Evolutionary conservation across 1,140 invertebrate genomes (phyloP), one percentile per base, ranked within the genome.

Genomic region (Chironomus striatipennis): DNA sequence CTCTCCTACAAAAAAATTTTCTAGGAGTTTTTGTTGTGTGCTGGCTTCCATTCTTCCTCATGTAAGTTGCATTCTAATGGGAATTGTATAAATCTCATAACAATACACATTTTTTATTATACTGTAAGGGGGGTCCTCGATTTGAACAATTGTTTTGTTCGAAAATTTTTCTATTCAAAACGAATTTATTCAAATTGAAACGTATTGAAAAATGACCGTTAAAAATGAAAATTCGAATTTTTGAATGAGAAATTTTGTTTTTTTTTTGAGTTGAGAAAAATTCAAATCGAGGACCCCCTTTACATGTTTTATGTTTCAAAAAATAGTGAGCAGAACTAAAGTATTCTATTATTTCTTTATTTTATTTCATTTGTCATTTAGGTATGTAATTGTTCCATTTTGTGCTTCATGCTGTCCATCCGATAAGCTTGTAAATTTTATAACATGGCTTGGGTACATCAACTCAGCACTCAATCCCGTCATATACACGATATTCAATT

Each of bases 401-500:
- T 97, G 94, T 81, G 83, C 87, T 1, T 85, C 84, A 70, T 94
- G 92, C 79, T 91, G 91, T 80, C 90, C 92, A 12, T 93, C 91
- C 7, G 87, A 89, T 57, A 89, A 90, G 78, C 84, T 95, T 74
- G 90, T 92, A 65, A 94, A 95, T 81, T 93, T 96, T 79, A 94
- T 96, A 77, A 96, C 94, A 42, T 99, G 97, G 97, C 87, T 99
- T 57, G 97, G 97, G 21, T 99, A 99, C 82, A 90, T 98, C 75
- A 99, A 99, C 84, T 98, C 95, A 21, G 93, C 93, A n/a, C 86
- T 98, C 10, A 98, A 98, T 84, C 97, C 97, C 10, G 88, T 98
- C 77, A 98, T 98, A 77, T 99, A 98, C 83, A 98, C 96, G 1
- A 97, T 98, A 81, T 98, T 98, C 83, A 98, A 98, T 84, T 87